Evolutionary conservation across 2,797 vertebrate species (phyloP), one percentile per base, ranked within the genome.

Genomic region (Salmo trutta): DNA sequence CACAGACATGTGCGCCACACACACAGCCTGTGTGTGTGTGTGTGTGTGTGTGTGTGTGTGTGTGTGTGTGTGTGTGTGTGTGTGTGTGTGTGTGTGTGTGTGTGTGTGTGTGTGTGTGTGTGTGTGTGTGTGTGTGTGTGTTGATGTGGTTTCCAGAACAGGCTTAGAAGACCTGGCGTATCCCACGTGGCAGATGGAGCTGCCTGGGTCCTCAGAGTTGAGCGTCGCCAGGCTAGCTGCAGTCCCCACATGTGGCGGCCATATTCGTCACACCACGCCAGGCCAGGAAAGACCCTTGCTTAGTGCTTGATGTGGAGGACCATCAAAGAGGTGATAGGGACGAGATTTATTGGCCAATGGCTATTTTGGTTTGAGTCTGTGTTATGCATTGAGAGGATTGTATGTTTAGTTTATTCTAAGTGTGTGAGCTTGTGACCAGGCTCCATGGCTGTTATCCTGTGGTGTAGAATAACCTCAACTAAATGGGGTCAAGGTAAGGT

Each of bases 261-360:
- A 93, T 89, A 93, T 95, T 94, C 94, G 94, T 93, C 88, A 83
- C 90, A 77, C 81, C 91, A 91, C 94, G 94, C 93, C 88, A 83
- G 88, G 78, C 81, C 91, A 91, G 78, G 82, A 75, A 89, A 87
- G 83, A 90, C 89, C 67, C 67, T 76, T 86, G 53, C 16, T 56
- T 56, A 56, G 83, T 80, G 83, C 78, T 87, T 88, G 85, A 86
- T 84, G 87, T 94, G 94, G 92, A 87, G 82, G 79, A 83, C 80
- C 84, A 87, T 91, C 88, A 91, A 93, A 91, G 89, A 92, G 85
- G 84, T 86, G 88, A 90, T 88, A 87, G 92, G 92, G 82, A 83
- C 21, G 47, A 78, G 86, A 91, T 91, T 91, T 87, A 92, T 88
- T 75, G 88, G 36, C 62, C 59, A 17, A 59, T 2, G n/a, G 72